Conservation (phyloP, 2,113 vertebrate species). For the Tupaia tana region DNA sequence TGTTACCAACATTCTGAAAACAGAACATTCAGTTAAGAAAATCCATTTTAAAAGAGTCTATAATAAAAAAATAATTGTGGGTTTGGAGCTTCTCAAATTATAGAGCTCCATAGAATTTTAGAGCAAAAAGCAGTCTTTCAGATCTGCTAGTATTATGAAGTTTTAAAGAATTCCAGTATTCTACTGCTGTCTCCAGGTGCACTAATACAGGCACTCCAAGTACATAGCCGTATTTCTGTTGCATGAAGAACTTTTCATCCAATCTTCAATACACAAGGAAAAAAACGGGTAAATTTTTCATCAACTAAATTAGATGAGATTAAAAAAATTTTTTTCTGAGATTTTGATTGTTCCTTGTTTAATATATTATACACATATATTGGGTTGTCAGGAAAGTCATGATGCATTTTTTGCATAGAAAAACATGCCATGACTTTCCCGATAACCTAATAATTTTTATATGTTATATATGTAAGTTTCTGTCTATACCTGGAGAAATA, state of each 20-base stretch:
- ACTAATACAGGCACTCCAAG: neutral
- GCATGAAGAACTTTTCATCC: neutral
- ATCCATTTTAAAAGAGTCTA: neutral
- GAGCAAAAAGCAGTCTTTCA: neutral
- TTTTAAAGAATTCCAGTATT: neutral
- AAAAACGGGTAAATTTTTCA: neutral
- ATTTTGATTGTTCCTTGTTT: neutral
- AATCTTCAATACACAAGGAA: neutral
- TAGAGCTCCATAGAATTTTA: neutral
- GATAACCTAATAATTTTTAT: no score
- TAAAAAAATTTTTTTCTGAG: neutral
- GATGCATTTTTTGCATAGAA: no score
- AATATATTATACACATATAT: no score
- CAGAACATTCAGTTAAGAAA: slow-evolving; percentile 17
- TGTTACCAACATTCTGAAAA: neutral
- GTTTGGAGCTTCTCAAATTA: neutral
- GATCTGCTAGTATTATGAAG: neutral
- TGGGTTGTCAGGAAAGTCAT: no score
- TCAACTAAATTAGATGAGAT: neutral
- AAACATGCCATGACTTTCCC: no score
- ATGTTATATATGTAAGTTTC: neutral
- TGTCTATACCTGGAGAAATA: neutral
- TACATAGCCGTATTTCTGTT: neutral
- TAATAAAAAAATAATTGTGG: neutral
- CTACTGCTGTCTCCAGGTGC: neutral